These are phyloP conservation scores for Cerceris ruficornis DNA, from an alignment of 2,888 invertebrate genomes.

Conservation along the genomic window DNA sequence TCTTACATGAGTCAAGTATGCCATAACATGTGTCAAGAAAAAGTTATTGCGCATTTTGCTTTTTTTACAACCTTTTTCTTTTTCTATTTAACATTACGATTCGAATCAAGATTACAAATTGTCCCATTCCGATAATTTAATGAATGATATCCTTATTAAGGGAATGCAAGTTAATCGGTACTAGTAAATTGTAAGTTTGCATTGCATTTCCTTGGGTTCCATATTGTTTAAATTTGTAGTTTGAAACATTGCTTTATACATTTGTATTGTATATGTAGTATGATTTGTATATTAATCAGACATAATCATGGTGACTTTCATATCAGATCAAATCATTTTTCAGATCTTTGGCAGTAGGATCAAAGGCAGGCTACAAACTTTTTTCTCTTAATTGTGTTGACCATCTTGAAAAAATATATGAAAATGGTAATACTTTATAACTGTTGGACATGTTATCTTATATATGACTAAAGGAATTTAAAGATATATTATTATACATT, in stretches of 20 bases:
- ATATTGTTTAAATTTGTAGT: neutral
- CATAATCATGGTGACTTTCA: neutral
- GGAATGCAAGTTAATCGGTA: neutral
- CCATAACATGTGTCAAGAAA: neutral
- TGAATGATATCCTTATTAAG: neutral
- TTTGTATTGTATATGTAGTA: neutral
- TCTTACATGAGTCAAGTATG: neutral
- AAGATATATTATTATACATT: no score
- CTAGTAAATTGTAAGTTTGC: neutral
- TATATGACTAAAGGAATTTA: no score
- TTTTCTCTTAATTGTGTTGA: slow-evolving; percentile 93
- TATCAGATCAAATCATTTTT: slow-evolving; percentile 62
- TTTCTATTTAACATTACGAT: slow-evolving; percentile 19
- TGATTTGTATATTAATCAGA: neutral
- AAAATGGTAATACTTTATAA: slow-evolving; percentile 85
- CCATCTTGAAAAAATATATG: slow-evolving; percentile 94
- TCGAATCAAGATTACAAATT: neutral
- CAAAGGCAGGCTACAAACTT: slow-evolving; percentile 94
- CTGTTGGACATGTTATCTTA: neutral
- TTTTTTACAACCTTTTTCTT: slow-evolving; percentile 31
- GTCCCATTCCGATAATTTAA: neutral
- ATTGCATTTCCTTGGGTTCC: neutral
- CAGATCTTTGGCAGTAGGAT: slow-evolving; percentile 96
- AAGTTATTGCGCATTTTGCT: neutral
- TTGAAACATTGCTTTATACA: neutral